Conservation (phyloP, 2,888 invertebrate genomes). For the Xestia c-nigrum region DNA sequence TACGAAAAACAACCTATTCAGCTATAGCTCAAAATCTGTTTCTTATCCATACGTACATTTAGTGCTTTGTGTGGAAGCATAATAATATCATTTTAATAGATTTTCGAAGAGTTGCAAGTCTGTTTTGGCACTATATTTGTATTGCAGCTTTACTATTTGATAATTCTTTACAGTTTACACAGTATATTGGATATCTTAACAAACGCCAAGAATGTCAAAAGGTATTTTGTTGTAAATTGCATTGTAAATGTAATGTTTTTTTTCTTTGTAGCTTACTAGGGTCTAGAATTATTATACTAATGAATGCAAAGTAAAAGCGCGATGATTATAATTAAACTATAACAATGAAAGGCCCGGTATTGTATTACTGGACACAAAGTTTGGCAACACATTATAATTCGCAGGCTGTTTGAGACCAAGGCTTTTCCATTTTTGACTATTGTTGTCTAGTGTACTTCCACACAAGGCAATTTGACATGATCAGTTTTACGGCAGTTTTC, state of each 20-base stretch:
- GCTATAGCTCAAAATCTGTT: slow-evolving; percentile 80
- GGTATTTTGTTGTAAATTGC: too few relatives aligned
- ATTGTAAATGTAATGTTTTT: not conserved
- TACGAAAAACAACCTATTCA: slow-evolving; percentile 79
- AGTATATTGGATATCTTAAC: not conserved
- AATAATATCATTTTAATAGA: not conserved
- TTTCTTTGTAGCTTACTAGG: too few relatives aligned
- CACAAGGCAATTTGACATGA: slow-evolving; percentile 48
- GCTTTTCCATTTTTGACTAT: not conserved
- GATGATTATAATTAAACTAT: too few relatives aligned
- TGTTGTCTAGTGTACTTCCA: slow-evolving; percentile 33
- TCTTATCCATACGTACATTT: slow-evolving; percentile 50
- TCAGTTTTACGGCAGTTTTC: slow-evolving; percentile 18
- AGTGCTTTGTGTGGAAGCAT: slow-evolving; percentile 51
- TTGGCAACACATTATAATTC: not conserved
- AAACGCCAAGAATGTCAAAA: too few relatives aligned
- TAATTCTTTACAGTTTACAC: not conserved
- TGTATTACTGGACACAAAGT: not conserved
- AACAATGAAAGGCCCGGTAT: too few relatives aligned
- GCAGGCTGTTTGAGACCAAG: too few relatives aligned
- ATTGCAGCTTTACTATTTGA: not conserved
- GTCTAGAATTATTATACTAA: not conserved
- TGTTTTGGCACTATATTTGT: not conserved
- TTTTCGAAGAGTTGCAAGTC: not conserved
- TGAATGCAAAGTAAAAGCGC: not conserved